Percentiles rank a stretch among this genome's conserved stretches.
Conservation (phyloP, 2,797 vertebrate genomes). For the Microcaecilia unicolor region DNA sequence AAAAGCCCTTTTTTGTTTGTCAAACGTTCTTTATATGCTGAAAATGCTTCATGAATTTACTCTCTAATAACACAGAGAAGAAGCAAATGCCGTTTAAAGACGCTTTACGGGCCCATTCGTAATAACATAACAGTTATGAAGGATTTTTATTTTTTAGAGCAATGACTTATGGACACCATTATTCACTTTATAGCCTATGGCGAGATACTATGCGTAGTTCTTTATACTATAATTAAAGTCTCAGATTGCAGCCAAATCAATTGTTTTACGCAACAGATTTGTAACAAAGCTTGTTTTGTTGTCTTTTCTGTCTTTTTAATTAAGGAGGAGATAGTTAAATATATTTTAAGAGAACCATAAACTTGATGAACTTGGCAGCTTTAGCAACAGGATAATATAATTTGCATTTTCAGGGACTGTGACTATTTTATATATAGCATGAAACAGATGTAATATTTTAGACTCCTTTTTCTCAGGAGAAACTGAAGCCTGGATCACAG, state of each 20-base stretch:
- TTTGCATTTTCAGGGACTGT: not conserved
- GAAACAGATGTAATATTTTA: not conserved
- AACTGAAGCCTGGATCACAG: too few relatives aligned
- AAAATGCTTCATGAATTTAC: too few relatives aligned
- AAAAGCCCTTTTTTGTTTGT: too few relatives aligned
- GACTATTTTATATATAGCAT: too few relatives aligned
- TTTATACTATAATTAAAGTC: slow-evolving; percentile 25
- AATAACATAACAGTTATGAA: slow-evolving; percentile 4
- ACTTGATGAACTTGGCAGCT: not conserved
- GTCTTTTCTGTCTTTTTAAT: slow-evolving; percentile 27
- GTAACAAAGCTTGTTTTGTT: slow-evolving; percentile 16
- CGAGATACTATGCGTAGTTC: not conserved
- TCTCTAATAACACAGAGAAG: too few relatives aligned
- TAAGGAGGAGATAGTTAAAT: slow-evolving; percentile 12
- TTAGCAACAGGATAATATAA: not conserved
- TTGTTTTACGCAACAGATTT: slow-evolving; percentile 14
- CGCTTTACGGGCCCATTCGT: slow-evolving; percentile 1
- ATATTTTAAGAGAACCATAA: slow-evolving; percentile 4
- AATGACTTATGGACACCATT: slow-evolving; percentile 11
- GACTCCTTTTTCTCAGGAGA: too few relatives aligned
- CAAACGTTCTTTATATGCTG: too few relatives aligned
- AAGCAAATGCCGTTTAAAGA: not conserved
- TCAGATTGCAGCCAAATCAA: slow-evolving; percentile 15
- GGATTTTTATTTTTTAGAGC: slow-evolving; percentile 3
- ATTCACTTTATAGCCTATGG: not conserved